Percentiles rank a stretch among this genome's conserved stretches.
Evolutionary conservation across 2,797 vertebrate species (phyloP).

Genomic region (Oryzias dopingdopingensis): DNA sequence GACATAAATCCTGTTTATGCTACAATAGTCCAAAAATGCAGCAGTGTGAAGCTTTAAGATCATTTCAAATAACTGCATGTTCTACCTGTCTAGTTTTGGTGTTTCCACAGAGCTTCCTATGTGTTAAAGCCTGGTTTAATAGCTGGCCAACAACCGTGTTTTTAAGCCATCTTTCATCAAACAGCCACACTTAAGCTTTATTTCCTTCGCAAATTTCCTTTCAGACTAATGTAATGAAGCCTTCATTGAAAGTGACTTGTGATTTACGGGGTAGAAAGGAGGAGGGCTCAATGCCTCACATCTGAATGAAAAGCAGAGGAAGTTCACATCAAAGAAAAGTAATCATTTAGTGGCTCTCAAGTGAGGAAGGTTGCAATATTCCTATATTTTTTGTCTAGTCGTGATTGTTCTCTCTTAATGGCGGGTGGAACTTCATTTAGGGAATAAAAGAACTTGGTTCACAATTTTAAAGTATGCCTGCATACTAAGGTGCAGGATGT

Average conservation of each 20-base stretch:
- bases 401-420: not conserved
- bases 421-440: not conserved
- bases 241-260: slow-evolving; percentile 16
- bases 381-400: too few relatives aligned
- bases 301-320: slow-evolving; percentile 23
- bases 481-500: slow-evolving; percentile 23
- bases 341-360: too few relatives aligned
- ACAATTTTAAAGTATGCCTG: slow-evolving; percentile 18
- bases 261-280: slow-evolving; percentile 28
- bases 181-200: slow-evolving; percentile 11
- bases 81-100: not conserved
- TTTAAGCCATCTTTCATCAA: slow-evolving; percentile 2
- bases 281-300: slow-evolving; percentile 10
- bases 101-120: not conserved
- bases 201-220: slow-evolving; percentile 24
- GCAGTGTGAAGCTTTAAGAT: not conserved
- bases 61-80: not conserved
- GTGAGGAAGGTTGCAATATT: too few relatives aligned
- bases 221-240: slow-evolving; percentile 11
- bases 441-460: slow-evolving; percentile 9
- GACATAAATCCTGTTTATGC: not conserved
- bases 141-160: slow-evolving; percentile 7
- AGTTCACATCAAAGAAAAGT: slow-evolving; percentile 10
- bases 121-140: slow-evolving; percentile 7
- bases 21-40: slow-evolving; percentile 1